Evolutionary conservation across 2,113 vertebrate genomes (phyloP).

Genomic region (Oreotrochilus melanogaster): DNA sequence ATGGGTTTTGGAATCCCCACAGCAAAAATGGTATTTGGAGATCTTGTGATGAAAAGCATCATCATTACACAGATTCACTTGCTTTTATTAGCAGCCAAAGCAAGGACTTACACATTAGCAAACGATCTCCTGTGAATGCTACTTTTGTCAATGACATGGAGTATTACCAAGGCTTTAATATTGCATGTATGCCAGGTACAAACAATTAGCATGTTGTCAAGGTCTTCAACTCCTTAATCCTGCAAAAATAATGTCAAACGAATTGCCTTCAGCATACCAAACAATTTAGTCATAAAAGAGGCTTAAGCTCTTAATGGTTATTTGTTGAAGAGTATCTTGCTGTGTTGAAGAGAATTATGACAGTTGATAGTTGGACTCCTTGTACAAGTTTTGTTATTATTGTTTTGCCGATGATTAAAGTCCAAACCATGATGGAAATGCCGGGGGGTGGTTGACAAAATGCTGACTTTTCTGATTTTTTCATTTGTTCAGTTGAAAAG

Average conservation of each 20-base stretch:
- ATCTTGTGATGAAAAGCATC: background rate
- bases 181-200: background rate
- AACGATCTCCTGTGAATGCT: background rate
- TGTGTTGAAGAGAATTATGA: constrained; percentile 52
- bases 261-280: constrained; percentile 14
- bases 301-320: constrained; percentile 61
- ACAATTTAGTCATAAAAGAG: constrained; percentile 56
- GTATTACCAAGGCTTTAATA: background rate
- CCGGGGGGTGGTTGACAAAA: background rate
- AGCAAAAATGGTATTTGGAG: background rate
- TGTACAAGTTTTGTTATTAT: constrained; percentile 50
- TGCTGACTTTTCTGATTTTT: background rate
- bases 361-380: constrained; percentile 21
- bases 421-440: constrained; percentile 24
- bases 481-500: background rate
- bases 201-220: constrained; percentile 10
- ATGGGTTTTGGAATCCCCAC: background rate
- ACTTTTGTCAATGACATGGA: background rate
- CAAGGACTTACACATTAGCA: background rate
- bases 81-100: background rate
- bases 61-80: background rate
- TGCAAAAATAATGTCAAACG: constrained; percentile 42
- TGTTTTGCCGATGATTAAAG: constrained; percentile 62
- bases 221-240: background rate
- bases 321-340: constrained; percentile 56